Percentiles rank a stretch among this genome's conserved stretches.
phyloP scores from a whole-genome alignment of 2,113 vertebrate genomes.

The Rhinopomastus cyanomelas region DNA sequence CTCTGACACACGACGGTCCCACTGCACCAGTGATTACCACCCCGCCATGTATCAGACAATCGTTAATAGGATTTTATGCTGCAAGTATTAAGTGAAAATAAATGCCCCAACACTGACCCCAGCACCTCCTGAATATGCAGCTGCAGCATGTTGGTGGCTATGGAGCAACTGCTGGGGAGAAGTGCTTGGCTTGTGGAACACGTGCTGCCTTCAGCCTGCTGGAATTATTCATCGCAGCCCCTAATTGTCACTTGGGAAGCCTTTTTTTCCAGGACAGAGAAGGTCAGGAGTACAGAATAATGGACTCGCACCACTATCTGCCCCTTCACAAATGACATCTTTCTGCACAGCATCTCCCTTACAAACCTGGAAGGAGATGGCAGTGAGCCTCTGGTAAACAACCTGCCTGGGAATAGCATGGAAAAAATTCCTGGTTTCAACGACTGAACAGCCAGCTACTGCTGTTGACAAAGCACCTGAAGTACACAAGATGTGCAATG shows the following conservation, averaged over 20 bases:
- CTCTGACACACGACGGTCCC: not conserved
- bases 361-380: not conserved
- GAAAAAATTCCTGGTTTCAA: not conserved
- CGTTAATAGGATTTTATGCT: not conserved
- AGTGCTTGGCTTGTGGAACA: not conserved
- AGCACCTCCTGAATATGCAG: not conserved
- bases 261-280: not conserved
- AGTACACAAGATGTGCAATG: no score
- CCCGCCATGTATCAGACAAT: not conserved
- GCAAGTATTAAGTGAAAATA: not conserved
- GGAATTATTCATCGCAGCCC: not conserved
- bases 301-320: not conserved
- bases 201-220: accelerated
- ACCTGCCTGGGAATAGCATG: accelerated
- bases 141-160: not conserved
- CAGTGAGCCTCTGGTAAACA: not conserved
- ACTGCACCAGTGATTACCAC: not conserved
- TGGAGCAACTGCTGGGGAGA: not conserved
- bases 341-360: not conserved
- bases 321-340: not conserved
- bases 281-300: not conserved
- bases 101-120: not conserved
- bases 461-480: not conserved
- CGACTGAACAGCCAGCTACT: not conserved
- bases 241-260: not conserved